These are phyloP conservation scores for Orthosia incerta DNA, from an alignment of 2,888 invertebrate genomes.

Conservation along the genomic window DNA sequence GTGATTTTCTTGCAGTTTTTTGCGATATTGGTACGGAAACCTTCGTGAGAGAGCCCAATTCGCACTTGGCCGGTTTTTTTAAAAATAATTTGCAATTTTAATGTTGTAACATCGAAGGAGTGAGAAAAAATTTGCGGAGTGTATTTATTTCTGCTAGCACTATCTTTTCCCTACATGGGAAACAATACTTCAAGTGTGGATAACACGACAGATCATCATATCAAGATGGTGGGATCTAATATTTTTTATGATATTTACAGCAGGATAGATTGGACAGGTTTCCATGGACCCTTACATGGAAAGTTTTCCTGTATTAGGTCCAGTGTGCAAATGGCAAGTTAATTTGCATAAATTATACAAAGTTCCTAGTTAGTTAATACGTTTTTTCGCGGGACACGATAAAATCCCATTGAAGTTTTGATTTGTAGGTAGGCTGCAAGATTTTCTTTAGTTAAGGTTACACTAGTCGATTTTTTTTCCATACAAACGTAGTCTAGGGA, in stretches of 20 bases:
- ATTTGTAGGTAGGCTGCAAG: no score
- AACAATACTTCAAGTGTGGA: slow-evolving; percentile 46
- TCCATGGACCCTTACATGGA: slow-evolving; percentile 1
- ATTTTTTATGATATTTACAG: slow-evolving; percentile 29
- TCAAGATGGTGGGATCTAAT: slow-evolving; percentile 41
- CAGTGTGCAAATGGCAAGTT: neutral
- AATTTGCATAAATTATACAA: slow-evolving; percentile 23
- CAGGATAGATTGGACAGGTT: slow-evolving; percentile 26
- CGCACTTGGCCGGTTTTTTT: slow-evolving; percentile 12
- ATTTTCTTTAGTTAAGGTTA: no score
- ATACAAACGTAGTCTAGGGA: no score
- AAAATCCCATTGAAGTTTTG: no score
- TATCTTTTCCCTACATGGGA: slow-evolving; percentile 45
- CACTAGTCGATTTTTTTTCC: no score
- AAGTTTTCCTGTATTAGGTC: slow-evolving; percentile 3
- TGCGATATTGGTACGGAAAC: no score
- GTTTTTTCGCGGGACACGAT: neutral
- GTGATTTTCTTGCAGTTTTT: no score
- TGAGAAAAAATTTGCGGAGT: slow-evolving; percentile 24
- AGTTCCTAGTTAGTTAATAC: neutral
- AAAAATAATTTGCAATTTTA: slow-evolving; percentile 55
- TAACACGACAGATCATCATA: slow-evolving; percentile 39
- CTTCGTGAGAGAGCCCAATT: no score
- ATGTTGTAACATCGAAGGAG: slow-evolving; percentile 42
- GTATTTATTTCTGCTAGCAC: slow-evolving; percentile 28